Conservation (phyloP, 2,797 vertebrate species). For the Astyanax mexicanus region DNA sequence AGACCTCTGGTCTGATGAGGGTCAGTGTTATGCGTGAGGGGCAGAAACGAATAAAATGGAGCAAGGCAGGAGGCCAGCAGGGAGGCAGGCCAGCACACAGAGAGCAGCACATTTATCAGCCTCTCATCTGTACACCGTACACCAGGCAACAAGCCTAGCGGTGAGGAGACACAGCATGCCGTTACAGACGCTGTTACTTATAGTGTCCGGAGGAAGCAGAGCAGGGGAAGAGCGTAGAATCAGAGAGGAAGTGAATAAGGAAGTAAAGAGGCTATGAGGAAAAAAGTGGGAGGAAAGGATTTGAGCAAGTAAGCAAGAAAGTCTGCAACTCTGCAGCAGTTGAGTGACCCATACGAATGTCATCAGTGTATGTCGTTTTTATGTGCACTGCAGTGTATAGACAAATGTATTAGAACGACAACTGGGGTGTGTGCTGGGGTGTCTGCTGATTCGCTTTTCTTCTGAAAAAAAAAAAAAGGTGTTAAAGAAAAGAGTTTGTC, state of each 20-base stretch:
- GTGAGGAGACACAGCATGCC: conserved; percentile 36
- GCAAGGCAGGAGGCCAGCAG: conserved; percentile 24
- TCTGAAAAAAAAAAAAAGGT: no score
- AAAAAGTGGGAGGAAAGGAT: no score
- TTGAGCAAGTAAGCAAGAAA: no score
- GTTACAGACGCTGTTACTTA: conserved; percentile 32
- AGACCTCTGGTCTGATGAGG: conserved; percentile 48
- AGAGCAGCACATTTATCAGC: conserved; percentile 51
- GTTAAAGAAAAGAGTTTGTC: no score
- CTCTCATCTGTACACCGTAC: conserved; percentile 45
- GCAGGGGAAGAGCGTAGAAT: not conserved
- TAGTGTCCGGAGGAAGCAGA: not conserved
- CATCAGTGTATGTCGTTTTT: no score
- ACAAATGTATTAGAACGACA: no score
- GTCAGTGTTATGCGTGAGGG: conserved; percentile 45
- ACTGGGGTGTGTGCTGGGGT: no score
- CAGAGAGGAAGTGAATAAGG: not conserved
- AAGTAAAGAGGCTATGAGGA: no score
- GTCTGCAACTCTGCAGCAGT: no score
- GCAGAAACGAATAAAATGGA: conserved; percentile 45
- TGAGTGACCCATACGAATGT: no score
- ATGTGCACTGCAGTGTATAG: no score
- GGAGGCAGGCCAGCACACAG: conserved; percentile 9
- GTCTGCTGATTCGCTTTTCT: no score
- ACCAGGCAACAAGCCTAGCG: conserved; percentile 33